phyloP scores from a whole-genome alignment of 2,797 vertebrate genomes.

The Bothrops alternatus region DNA sequence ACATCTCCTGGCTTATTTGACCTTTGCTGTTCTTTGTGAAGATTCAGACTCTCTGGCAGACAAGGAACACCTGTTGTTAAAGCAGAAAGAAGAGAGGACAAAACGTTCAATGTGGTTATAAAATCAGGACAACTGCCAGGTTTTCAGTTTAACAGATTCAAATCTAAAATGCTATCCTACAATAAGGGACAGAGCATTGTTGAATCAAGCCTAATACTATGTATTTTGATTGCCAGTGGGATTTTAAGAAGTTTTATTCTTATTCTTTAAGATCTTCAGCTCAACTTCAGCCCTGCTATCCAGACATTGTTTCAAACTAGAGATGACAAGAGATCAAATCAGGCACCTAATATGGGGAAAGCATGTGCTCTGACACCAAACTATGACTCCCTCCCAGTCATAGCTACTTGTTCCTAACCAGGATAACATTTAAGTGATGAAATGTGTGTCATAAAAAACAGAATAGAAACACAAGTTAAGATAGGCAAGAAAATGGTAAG shows the following conservation, averaged over 20 bases:
- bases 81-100: constrained; percentile 31
- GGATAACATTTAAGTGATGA: not conserved
- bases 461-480: too few relatives aligned
- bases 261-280: not conserved
- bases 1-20: constrained; percentile 83
- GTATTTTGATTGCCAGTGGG: not conserved
- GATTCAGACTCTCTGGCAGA: constrained; percentile 89
- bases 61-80: constrained; percentile 85
- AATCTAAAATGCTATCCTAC: not conserved
- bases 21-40: constrained; percentile 88
- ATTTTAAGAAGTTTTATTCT: not conserved
- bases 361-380: not conserved
- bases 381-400: not conserved
- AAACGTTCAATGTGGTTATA: constrained; percentile 24
- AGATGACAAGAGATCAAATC: not conserved
- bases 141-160: not conserved
- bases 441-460: not conserved
- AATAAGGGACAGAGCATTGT: not conserved
- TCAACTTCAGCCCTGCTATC: not conserved
- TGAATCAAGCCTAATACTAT: not conserved
- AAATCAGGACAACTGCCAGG: not conserved
- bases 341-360: not conserved
- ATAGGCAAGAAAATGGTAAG: too few relatives aligned
- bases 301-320: not conserved
- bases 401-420: not conserved